A percentile compares a stretch with the other conserved stretches of the same genome.
phyloP scores from a whole-genome alignment of 2,888 invertebrate genomes.

The Octodonta nipae region DNA sequence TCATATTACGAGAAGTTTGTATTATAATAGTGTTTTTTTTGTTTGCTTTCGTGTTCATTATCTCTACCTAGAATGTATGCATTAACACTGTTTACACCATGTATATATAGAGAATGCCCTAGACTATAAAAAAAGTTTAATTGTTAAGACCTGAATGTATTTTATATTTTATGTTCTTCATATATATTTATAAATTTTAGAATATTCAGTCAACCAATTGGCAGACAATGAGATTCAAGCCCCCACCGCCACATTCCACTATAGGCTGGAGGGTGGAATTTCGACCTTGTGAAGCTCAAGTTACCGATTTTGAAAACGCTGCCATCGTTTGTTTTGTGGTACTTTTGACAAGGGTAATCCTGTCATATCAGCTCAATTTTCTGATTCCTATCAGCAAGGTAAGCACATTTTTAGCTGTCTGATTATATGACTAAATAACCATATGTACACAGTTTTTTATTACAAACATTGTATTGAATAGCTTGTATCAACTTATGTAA shows the following conservation, averaged over 20 bases:
- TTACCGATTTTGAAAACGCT: constrained; percentile 99
- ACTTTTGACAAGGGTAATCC: constrained; percentile 85
- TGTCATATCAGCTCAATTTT: constrained; percentile 90
- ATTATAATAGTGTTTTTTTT: too few relatives aligned
- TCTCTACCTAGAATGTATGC: too few relatives aligned
- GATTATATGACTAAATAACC: too few relatives aligned
- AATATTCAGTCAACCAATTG: constrained; percentile 98
- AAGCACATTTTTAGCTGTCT: constrained; percentile 10
- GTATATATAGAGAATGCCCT: too few relatives aligned
- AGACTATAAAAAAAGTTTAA: constrained; percentile 2
- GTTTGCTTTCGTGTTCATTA: too few relatives aligned
- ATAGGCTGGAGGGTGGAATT: constrained; percentile 99
- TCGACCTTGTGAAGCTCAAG: constrained; percentile 93
- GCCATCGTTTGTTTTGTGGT: constrained; percentile 97
- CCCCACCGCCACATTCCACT: constrained; percentile 86
- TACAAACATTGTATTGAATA: too few relatives aligned
- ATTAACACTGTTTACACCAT: too few relatives aligned
- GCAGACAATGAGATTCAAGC: constrained; percentile 99
- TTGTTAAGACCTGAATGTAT: constrained; percentile 1
- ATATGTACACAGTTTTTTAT: too few relatives aligned
- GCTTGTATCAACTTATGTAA: too few relatives aligned
- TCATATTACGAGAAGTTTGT: too few relatives aligned
- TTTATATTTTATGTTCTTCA: constrained; percentile 10
- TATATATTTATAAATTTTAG: too few relatives aligned
- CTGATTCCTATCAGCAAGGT: constrained; percentile 91